Evolutionary conservation across 2,113 vertebrate genomes (phyloP).

Genomic region (Grallaria varia): DNA sequence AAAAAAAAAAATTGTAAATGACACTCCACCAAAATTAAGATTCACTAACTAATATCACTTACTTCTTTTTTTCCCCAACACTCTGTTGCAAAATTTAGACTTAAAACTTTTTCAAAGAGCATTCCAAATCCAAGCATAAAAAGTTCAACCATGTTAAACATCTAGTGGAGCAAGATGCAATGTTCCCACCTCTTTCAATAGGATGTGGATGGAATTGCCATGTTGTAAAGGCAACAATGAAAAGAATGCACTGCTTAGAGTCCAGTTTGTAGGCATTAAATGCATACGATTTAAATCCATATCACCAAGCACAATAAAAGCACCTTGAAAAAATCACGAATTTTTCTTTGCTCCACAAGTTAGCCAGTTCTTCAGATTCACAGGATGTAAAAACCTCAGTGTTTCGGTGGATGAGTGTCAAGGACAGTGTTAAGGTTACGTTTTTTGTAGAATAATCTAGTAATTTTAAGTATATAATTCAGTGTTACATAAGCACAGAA

Average conservation of each 20-base stretch:
- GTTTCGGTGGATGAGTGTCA: not conserved
- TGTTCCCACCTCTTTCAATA: not conserved
- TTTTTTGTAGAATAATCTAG: not conserved
- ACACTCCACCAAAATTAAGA: not conserved
- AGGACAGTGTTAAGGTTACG: not conserved
- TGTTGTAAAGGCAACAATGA: not conserved
- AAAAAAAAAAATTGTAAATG: not conserved
- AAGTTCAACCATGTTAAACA: not conserved
- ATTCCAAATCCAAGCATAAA: not conserved
- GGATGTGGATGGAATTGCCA: not conserved
- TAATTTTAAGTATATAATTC: not conserved
- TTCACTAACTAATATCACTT: not conserved
- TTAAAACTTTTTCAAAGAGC: not conserved
- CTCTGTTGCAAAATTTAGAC: not conserved
- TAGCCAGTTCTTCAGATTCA: not conserved
- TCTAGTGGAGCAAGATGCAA: fast-evolving
- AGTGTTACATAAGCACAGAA: not conserved
- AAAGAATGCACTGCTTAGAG: not conserved
- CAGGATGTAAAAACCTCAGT: not conserved
- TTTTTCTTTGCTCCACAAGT: not conserved
- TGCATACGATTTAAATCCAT: not conserved
- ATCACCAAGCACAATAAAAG: not conserved
- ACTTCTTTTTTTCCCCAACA: not conserved
- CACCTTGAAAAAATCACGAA: not conserved
- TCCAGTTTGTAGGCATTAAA: not conserved